phyloP scores from a whole-genome alignment of 2,113 vertebrate genomes.

The Brachionichthys hirsutus region DNA sequence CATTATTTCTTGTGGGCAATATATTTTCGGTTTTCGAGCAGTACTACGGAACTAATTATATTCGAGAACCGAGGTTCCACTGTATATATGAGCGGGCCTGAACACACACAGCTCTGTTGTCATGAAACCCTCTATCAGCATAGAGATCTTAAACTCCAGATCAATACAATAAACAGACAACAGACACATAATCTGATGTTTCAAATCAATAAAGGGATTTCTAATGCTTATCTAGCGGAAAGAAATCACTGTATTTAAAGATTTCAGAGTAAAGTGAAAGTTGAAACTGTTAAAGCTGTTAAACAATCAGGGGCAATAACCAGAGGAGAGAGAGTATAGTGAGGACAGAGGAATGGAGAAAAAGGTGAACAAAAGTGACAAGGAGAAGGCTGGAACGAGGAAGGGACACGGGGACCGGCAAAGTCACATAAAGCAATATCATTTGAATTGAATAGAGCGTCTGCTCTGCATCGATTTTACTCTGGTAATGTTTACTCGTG shows the following conservation, averaged over 20 bases:
- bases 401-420: not conserved
- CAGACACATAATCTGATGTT: slow-evolving; percentile 3
- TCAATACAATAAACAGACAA: slow-evolving; percentile 33
- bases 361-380: not conserved
- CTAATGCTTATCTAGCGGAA: too few relatives aligned
- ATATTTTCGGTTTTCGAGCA: too few relatives aligned
- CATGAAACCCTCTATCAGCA: slow-evolving; percentile 44
- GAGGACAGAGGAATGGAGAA: not conserved
- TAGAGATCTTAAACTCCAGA: slow-evolving; percentile 46
- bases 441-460: slow-evolving; percentile 12
- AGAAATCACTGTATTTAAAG: not conserved
- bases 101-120: slow-evolving; percentile 44
- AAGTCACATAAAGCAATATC: slow-evolving; percentile 20
- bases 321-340: slow-evolving; percentile 12
- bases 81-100: not conserved
- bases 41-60: too few relatives aligned
- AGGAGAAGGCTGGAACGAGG: not conserved
- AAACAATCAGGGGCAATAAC: slow-evolving; percentile 27
- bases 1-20: too few relatives aligned
- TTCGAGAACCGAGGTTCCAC: too few relatives aligned
- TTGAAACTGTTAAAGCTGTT: too few relatives aligned
- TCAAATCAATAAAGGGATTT: not conserved
- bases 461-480: slow-evolving; percentile 32
- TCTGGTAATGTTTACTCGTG: slow-evolving; percentile 54
- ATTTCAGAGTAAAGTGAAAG: not conserved